phyloP scores from a whole-genome alignment of 2,113 vertebrate species.

The Sphyrna mokarran region DNA sequence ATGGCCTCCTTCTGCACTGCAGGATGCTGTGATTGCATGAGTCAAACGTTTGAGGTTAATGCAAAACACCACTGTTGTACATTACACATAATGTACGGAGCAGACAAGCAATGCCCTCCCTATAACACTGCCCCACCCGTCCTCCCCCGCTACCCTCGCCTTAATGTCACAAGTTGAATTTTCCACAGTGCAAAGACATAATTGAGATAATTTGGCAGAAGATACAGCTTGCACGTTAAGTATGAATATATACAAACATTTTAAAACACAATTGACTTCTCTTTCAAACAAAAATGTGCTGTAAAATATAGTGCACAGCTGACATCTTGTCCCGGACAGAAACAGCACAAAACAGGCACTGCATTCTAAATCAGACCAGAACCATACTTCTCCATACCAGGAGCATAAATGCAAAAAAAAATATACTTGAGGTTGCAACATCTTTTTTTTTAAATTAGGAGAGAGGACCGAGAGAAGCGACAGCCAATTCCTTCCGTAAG shows the following conservation, averaged over 20 bases:
- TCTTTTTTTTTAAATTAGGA: not conserved
- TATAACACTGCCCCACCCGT: no score
- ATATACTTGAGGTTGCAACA: not conserved
- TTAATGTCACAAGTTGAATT: slow-evolving; percentile 18
- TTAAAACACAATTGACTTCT: slow-evolving; percentile 27
- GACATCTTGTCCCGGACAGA: not conserved
- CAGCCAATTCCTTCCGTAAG: not conserved
- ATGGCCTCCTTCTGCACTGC: no score
- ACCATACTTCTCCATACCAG: not conserved
- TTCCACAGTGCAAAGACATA: not conserved
- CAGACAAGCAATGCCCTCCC: not conserved
- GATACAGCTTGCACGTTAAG: not conserved
- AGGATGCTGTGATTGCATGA: no score
- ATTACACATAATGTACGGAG: not conserved
- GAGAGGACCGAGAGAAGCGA: not conserved
- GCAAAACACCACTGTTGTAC: not conserved
- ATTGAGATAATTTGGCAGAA: not conserved
- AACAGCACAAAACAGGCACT: not conserved
- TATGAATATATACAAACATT: slow-evolving; percentile 30
- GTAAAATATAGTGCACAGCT: slow-evolving; percentile 30
- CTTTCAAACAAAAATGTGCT: slow-evolving; percentile 28
- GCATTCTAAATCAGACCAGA: not conserved
- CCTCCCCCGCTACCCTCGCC: not conserved
- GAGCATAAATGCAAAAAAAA: not conserved
- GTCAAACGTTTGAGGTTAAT: not conserved